Conservation (phyloP, 2,113 vertebrate genomes). For the Recurvirostra avosetta region DNA sequence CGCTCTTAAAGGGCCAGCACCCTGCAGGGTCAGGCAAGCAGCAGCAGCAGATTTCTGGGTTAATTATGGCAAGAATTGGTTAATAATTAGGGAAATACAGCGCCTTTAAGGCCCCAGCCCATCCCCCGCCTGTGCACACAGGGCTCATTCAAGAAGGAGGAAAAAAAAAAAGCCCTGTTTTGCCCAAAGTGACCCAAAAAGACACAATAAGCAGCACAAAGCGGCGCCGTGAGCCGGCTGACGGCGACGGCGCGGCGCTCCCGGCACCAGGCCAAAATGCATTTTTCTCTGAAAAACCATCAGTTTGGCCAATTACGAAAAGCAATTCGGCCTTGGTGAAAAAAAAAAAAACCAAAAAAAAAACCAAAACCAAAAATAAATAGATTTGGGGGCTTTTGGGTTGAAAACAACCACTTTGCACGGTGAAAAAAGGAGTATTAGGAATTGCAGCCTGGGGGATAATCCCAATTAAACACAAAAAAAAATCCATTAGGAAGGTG, state of each 20-base stretch:
- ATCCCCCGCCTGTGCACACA: neutral
- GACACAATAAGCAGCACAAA: constrained; percentile 31
- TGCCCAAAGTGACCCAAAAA: constrained; percentile 42
- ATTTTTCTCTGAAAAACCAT: neutral
- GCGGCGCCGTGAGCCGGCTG: neutral
- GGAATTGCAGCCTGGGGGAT: neutral
- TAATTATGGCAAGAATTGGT: neutral
- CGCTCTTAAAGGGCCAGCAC: neutral
- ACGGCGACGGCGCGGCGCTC: neutral
- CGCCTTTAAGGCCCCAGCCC: neutral
- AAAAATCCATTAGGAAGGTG: accelerated
- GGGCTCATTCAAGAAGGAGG: neutral
- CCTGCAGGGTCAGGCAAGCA: no score
- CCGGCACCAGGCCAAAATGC: neutral
- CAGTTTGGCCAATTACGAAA: accelerated
- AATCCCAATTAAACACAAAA: accelerated
- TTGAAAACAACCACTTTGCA: neutral
- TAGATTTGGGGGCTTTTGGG: neutral
- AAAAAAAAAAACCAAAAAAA: neutral
- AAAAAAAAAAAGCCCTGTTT: neutral
- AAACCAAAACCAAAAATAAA: neutral
- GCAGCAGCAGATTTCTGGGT: neutral
- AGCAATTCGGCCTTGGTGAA: neutral
- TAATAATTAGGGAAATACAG: neutral
- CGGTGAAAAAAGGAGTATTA: neutral